These are phyloP conservation scores for Sebastes flavidus DNA, from an alignment of 2,797 vertebrate species.

Conservation along the genomic window DNA sequence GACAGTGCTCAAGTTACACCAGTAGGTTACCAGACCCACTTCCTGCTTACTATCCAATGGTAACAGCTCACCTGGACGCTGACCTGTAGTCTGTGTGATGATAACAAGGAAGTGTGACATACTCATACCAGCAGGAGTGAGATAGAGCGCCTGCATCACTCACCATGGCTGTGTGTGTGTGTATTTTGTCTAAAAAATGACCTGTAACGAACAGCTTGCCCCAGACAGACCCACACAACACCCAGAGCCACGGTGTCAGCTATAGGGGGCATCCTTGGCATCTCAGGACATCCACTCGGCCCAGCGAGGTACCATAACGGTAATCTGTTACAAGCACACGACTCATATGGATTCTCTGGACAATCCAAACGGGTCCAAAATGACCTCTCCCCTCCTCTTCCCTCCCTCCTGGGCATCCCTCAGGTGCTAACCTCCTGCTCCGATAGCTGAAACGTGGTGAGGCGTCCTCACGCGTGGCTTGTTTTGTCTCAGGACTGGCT, in stretches of 20 bases:
- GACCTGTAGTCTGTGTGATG: constrained; percentile 55
- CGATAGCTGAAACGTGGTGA: constrained; percentile 54
- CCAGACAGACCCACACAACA: constrained; percentile 32
- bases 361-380: constrained; percentile 57
- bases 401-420: constrained; percentile 29
- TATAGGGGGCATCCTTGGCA: constrained; percentile 33
- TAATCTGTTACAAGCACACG: constrained; percentile 75
- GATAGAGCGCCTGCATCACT: constrained; percentile 47
- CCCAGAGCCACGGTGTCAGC: constrained; percentile 37
- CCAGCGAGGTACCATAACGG: constrained; percentile 40
- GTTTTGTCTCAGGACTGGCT: constrained; percentile 61
- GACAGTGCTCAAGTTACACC: constrained; percentile 57
- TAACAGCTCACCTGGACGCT: constrained; percentile 66
- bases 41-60: constrained; percentile 57
- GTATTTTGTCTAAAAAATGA: constrained; percentile 48
- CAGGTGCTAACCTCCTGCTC: constrained; percentile 62
- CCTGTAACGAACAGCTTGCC: constrained; percentile 12
- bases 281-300: constrained; percentile 46
- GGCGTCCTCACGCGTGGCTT: constrained; percentile 38
- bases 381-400: not conserved
- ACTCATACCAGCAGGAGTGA: constrained; percentile 62
- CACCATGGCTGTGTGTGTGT: constrained; percentile 49
- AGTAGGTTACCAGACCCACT: constrained; percentile 42
- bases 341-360: constrained; percentile 64
- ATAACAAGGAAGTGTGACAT: constrained; percentile 49